phyloP scores from a whole-genome alignment of 2,888 invertebrate species.

The Caenorhabditis sinica region DNA sequence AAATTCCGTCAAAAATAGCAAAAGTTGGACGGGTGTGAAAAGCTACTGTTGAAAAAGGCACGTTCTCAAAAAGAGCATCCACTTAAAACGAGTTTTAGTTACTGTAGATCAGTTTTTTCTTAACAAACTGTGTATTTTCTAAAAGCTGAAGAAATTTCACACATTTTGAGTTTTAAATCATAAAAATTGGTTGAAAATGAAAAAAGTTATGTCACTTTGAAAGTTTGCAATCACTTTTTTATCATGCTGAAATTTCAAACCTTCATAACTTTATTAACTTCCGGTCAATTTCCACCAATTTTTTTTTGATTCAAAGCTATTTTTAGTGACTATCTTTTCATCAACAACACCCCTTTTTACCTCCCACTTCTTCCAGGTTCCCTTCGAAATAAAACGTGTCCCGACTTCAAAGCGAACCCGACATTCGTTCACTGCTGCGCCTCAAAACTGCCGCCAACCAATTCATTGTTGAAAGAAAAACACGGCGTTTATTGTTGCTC shows the following conservation, averaged over 20 bases:
- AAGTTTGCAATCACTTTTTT: conserved; percentile 3
- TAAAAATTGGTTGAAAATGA: not conserved
- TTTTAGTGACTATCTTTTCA: not conserved
- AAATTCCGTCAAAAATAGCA: too few relatives aligned
- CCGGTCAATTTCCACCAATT: not conserved
- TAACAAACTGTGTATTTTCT: not conserved
- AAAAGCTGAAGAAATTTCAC: not conserved
- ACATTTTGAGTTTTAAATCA: not conserved
- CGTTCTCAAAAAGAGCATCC: too few relatives aligned
- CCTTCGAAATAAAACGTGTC: conserved; percentile 71
- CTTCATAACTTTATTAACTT: not conserved
- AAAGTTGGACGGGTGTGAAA: too few relatives aligned
- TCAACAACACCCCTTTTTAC: not conserved
- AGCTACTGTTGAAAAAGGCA: too few relatives aligned
- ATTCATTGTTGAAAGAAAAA: conserved; percentile 60
- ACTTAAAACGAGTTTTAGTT: too few relatives aligned
- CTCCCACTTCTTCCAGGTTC: conserved; percentile 48
- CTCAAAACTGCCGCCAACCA: conserved; percentile 71
- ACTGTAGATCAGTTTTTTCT: not conserved
- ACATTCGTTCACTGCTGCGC: conserved; percentile 67
- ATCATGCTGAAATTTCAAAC: not conserved
- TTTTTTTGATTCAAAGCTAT: not conserved
- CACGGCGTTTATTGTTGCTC: conserved; percentile 73
- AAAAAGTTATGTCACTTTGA: conserved; percentile 23
- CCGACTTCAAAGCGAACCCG: conserved; percentile 73